A percentile compares a stretch with the other conserved stretches of the same genome.
Evolutionary conservation across 2,113 vertebrate species (phyloP).

Genomic region (human): GRCh38 chr4:180915501-180916000

Average conservation of each 20-base stretch:
- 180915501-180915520: neutral
- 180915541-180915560: neutral
- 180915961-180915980: neutral
- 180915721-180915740: neutral
- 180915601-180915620: neutral
- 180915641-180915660: neutral
- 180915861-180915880: neutral
- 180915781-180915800: neutral
- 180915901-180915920: no score
- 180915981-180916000: neutral
- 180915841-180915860: neutral
- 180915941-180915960: neutral
- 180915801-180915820: neutral
- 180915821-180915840: neutral
- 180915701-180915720: neutral
- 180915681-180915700: neutral
- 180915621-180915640: neutral
- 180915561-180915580: neutral
- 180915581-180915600: accelerated
- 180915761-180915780: neutral
- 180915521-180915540: neutral
- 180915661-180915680: neutral
- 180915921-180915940: neutral
- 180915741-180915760: neutral
- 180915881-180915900: no score